Base-by-base conservation (phyloP, 2,888 invertebrate species). In the Esperia sulphurella region DNA sequence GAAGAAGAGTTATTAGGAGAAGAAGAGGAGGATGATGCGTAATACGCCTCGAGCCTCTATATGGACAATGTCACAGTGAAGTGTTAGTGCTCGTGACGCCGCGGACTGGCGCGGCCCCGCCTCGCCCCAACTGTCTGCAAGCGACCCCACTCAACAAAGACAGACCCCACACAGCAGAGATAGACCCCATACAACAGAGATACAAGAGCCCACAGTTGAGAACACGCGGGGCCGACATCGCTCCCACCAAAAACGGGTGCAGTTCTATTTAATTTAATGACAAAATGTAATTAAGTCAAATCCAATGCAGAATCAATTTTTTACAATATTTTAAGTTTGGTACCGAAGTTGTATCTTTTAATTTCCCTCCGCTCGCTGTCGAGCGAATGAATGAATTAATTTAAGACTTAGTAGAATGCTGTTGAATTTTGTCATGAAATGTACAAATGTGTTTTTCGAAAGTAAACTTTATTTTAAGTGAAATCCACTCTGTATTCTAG, bases 51-150 rank as follows among this genome's bases (percentile, higher is more conserved):
- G 81, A 74, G 81, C 9, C 78, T 82, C 79, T 67, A 58, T 74
- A 87, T 80, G 90, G 90, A 90, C 89, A 86, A 89, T 90, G 89
- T 90, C 89, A 89, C 90, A 87, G 90, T 90, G 89, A 85, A 78
- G 88, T 88, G 88, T 85, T 83, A 83, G 86, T 87, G 85, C 75
- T 76, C 71, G 90, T 87, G 88, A 86, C 85, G 87, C 76, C 74
- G 75, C 81, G 87, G 83, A 86, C 84, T 67, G 83, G 83, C 79
- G 57, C 85, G 83, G 86, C 86, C 87, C 71, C 88, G 86, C 86
- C 87, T 71, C 21, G 21, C 21, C 21, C 21, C 21, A 21, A 21
- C 21, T 21, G 21, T 21, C 21, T 21, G 21, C 21, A 21, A 21
- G 21, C 21, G 21, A 21, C 21, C 21, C 21, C 2, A 21, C 21